These are phyloP conservation scores for Sebastes nivosus DNA, from an alignment of 2,797 vertebrate genomes.

Conservation along the genomic window DNA sequence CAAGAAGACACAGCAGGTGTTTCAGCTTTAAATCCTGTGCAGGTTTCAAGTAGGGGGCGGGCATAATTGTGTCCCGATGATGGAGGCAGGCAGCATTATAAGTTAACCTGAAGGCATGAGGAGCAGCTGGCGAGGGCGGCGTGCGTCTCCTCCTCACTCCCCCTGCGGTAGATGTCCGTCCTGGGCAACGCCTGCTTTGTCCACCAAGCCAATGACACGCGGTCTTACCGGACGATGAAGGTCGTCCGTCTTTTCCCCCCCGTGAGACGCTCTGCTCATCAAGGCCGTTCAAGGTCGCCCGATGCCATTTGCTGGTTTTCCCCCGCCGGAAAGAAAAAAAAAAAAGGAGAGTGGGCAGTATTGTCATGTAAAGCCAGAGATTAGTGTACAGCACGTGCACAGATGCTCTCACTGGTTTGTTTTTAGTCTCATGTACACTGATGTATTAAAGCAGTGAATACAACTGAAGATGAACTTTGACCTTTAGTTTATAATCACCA, in stretches of 20 bases:
- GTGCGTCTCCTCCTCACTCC: not conserved
- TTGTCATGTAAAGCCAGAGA: not conserved
- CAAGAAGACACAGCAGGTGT: not conserved
- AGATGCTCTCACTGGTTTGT: not conserved
- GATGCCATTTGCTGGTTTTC: conserved; percentile 23
- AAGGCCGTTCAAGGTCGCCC: conserved; percentile 57
- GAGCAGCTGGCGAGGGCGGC: conserved; percentile 46
- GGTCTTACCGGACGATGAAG: conserved; percentile 19
- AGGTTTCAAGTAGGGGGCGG: not conserved
- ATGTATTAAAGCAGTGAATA: not conserved
- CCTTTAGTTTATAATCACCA: not conserved
- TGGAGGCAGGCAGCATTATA: not conserved
- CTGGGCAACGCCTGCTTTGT: conserved; percentile 10
- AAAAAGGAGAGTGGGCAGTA: not conserved
- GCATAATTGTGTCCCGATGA: not conserved
- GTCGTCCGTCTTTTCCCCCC: conserved; percentile 17
- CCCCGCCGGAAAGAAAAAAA: not conserved
- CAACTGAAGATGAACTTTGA: not conserved
- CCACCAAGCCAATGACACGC: conserved; percentile 33
- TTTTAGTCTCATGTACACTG: not conserved
- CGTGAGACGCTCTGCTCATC: conserved; percentile 1
- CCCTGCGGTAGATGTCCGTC: not conserved
- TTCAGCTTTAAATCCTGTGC: not conserved
- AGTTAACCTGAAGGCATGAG: conserved; percentile 48
- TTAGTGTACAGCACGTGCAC: not conserved